Percentiles rank a stretch among this genome's conserved stretches.
Conservation (phyloP, 2,113 vertebrate species). For the Leptobrachium leishanense region DNA sequence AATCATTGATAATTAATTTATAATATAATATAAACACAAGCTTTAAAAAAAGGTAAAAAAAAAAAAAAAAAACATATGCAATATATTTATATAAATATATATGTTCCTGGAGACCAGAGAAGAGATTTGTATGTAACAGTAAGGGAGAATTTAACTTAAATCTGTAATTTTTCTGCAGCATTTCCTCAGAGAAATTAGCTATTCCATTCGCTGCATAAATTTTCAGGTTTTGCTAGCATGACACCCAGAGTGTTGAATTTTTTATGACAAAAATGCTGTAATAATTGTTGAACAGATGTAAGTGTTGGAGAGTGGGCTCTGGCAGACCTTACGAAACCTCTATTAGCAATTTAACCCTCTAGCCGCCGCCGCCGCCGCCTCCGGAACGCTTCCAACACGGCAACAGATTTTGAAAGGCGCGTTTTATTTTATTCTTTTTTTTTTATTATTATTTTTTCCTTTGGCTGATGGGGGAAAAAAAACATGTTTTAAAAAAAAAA, state of each 20-base stretch:
- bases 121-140: conserved; percentile 71
- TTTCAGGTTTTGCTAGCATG: conserved; percentile 92
- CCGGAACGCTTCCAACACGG: conserved; percentile 12
- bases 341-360: conserved; percentile 93
- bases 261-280: conserved; percentile 97
- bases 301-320: conserved; percentile 87
- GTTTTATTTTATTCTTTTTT: too few species aligned
- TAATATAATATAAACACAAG: too few species aligned
- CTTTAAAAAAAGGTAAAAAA: too few species aligned
- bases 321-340: conserved; percentile 89
- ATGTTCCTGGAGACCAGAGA: conserved; percentile 61
- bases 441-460: conserved; percentile 1
- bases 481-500: neutral
- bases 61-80: too few species aligned
- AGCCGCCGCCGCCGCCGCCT: conserved; percentile 51
- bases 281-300: conserved; percentile 99
- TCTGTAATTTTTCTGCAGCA: conserved; percentile 81
- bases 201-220: conserved; percentile 96
- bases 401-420: neutral
- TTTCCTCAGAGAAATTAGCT: conserved; percentile 96
- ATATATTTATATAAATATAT: too few species aligned
- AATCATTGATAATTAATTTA: too few species aligned
- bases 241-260: conserved; percentile 96
- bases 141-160: conserved; percentile 85
- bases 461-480: neutral